Evolutionary conservation across 1,140 invertebrate species (phyloP), one percentile per base, ranked within the genome.

Genomic region (Penaeus indicus): DNA sequence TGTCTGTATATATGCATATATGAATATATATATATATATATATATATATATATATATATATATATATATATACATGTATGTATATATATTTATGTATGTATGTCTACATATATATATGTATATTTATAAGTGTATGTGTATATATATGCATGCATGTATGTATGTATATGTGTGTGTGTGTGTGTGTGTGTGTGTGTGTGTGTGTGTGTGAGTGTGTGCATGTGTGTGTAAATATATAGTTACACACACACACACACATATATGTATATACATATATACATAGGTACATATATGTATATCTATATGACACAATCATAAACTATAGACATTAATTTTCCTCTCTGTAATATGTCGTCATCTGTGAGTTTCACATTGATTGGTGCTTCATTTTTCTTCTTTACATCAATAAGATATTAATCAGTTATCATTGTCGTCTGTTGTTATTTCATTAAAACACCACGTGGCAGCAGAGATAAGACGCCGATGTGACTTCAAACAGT

Each of bases 141-240:
- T 69, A 27, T 7, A 27, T 69, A 27, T 13, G 7, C 8, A 27
- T 69, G 7, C 8, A 27, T 19, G 7, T 69, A 27, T 19, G 0
- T 69, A 5, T 69, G 18, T 69, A 7, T 69, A 7, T 69, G 67
- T 69, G 67, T 27, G 67, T 69, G 8, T 69, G 67, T 69, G 8
- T 69, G 67, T 69, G 67, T 69, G 67, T 69, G 18, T 69, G 67
- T 69, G 67, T 69, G 67, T 69, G 67, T 27, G 67, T 69, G 8
- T 69, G 67, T 69, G 8, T 69, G 67, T 69, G 67, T 69, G 67
- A 69, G 13, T 27, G 64, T 13, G 3, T 13, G 64, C 13, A 3
- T 69, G 22, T n/a, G n/a, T n/a, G 13, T n/a, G 3, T 27, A 5
- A 69, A 3, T n/a, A 25, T 67, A 25, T 67, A 25, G 4, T 4